Evolutionary conservation across 2,888 invertebrate genomes (phyloP).

Genomic region (Mesochorus sp.): DNA sequence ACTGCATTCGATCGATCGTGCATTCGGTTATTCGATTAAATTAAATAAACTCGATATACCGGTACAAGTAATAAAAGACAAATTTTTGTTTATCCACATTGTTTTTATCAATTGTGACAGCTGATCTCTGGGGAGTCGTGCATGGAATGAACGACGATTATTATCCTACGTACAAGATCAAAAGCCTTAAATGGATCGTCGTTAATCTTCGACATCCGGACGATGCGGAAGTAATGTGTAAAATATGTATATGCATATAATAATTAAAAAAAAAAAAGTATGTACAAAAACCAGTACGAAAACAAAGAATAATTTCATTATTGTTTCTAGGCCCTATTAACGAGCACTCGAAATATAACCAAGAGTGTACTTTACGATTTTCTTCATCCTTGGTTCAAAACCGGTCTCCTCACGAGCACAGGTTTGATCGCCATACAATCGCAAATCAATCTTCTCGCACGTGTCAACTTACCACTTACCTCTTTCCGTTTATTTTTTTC

Average conservation of each 20-base stretch:
- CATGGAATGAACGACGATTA: slow-evolving; percentile 64
- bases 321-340: slow-evolving; percentile 72
- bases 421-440: slow-evolving; percentile 70
- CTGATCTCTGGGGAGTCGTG: slow-evolving; percentile 65
- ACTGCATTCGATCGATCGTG: too few relatives aligned
- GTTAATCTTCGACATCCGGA: slow-evolving; percentile 73
- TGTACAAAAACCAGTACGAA: not conserved
- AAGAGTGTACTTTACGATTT: slow-evolving; percentile 80
- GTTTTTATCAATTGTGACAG: slow-evolving; percentile 52
- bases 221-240: slow-evolving; percentile 72
- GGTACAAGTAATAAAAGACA: not conserved
- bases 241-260: not conserved
- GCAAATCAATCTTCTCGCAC: too few relatives aligned
- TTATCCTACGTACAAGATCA: slow-evolving; percentile 72
- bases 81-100: not conserved
- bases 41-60: too few relatives aligned
- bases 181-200: slow-evolving; percentile 60
- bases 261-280: slow-evolving; percentile 1
- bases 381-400: slow-evolving; percentile 81
- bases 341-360: slow-evolving; percentile 74
- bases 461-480: too few relatives aligned
- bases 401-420: slow-evolving; percentile 80
- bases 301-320: not conserved
- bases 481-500: too few relatives aligned
- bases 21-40: too few relatives aligned